Percentiles rank a stretch among this genome's conserved stretches.
phyloP scores from a whole-genome alignment of 2,888 invertebrate genomes.

The Hypomecis atomaria region DNA sequence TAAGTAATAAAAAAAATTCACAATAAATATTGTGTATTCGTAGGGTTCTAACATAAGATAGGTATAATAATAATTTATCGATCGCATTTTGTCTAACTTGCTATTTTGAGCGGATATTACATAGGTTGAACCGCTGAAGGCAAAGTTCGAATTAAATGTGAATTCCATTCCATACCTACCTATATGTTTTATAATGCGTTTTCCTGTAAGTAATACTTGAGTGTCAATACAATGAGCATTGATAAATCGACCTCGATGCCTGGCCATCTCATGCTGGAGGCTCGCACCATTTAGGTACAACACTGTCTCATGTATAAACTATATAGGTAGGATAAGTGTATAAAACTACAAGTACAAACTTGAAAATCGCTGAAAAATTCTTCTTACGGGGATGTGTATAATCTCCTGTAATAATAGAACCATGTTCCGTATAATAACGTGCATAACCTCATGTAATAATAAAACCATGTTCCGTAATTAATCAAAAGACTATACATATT shows the following conservation, averaged over 20 bases:
- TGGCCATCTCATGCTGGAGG: constrained; percentile 46
- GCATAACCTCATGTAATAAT: too few relatives aligned
- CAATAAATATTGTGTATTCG: too few relatives aligned
- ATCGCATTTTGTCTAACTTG: too few relatives aligned
- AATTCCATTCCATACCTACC: neutral
- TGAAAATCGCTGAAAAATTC: too few relatives aligned
- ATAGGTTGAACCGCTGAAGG: neutral
- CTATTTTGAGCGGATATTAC: neutral
- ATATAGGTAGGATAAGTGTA: constrained; percentile 3
- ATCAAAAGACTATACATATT: too few relatives aligned
- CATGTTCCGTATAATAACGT: too few relatives aligned
- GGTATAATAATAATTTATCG: too few relatives aligned
- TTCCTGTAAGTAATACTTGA: constrained; percentile 34
- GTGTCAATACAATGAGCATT: constrained; percentile 28
- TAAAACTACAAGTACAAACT: too few relatives aligned
- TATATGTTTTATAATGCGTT: constrained; percentile 8
- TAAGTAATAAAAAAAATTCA: neutral
- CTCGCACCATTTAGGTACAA: constrained; percentile 42
- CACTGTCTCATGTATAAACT: constrained; percentile 28
- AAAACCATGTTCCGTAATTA: too few relatives aligned
- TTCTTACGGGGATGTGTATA: too few relatives aligned
- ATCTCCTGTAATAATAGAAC: too few relatives aligned
- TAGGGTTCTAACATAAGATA: too few relatives aligned
- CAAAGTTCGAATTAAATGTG: neutral
- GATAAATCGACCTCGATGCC: constrained; percentile 36